These are phyloP conservation scores for Odobenus rosmarus DNA, from an alignment of 2,113 vertebrate species.

Conservation along the genomic window DNA sequence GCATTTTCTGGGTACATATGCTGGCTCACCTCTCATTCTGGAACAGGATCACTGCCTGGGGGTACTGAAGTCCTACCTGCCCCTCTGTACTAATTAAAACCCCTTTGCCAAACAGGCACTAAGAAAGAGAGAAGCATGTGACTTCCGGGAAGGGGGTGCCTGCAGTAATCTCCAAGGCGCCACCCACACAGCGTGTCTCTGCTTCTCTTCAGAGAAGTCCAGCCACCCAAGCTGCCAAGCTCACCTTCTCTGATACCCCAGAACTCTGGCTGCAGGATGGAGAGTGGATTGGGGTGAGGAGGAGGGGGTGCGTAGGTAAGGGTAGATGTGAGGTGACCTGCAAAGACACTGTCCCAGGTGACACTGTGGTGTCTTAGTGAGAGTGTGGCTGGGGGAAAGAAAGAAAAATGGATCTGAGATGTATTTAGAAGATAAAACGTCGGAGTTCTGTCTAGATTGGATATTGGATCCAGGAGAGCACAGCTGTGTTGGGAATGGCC, in stretches of 20 bases:
- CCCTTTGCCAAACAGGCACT: slow-evolving; percentile 42
- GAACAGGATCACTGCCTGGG: neutral
- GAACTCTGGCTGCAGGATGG: neutral
- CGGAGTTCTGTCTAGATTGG: neutral
- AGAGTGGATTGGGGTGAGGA: neutral
- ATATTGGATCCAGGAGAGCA: neutral
- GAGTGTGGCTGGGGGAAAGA: neutral
- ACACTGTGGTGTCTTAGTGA: neutral
- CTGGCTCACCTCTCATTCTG: neutral
- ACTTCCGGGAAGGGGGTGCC: neutral
- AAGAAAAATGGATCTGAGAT: neutral
- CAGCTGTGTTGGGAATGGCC: neutral
- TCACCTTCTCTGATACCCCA: neutral
- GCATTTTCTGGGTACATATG: neutral
- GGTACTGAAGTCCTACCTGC: neutral
- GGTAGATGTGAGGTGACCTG: neutral
- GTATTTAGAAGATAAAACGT: neutral
- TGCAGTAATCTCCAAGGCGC: neutral
- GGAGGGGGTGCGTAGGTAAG: neutral
- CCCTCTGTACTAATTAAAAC: slow-evolving; percentile 53
- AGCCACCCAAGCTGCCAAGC: neutral
- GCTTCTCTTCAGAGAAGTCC: neutral
- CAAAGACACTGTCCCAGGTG: neutral
- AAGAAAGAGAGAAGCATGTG: neutral
- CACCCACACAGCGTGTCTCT: neutral